These are phyloP conservation scores for Craseonycteris thonglongyai DNA, from an alignment of 2,113 vertebrate species.

Conservation along the genomic window DNA sequence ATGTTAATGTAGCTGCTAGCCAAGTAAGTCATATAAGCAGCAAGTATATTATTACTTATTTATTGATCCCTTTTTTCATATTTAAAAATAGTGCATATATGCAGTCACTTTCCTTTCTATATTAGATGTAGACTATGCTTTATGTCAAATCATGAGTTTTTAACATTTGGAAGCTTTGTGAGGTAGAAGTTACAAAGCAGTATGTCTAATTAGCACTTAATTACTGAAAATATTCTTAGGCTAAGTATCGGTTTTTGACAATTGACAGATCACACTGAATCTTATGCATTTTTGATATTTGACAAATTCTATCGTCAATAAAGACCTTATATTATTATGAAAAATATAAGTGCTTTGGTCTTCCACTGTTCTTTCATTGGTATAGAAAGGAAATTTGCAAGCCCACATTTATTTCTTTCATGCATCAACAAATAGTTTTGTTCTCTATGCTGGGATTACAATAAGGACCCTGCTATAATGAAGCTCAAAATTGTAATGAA, in stretches of 20 bases:
- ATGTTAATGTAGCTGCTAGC: not conserved
- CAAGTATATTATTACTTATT: not conserved
- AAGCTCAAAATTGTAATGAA: not conserved
- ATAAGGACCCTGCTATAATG: not conserved
- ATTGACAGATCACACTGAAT: not conserved
- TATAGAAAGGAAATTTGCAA: not conserved
- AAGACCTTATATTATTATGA: not conserved
- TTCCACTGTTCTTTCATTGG: not conserved
- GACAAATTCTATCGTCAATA: not conserved
- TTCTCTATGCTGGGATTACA: not conserved
- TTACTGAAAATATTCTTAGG: not conserved
- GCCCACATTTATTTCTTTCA: not conserved
- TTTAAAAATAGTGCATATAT: not conserved
- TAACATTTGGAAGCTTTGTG: not conserved
- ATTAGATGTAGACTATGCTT: not conserved
- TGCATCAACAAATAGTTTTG: not conserved
- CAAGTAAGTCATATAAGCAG: not conserved
- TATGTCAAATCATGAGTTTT: not conserved
- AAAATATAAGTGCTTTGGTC: not conserved
- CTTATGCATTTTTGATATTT: not conserved
- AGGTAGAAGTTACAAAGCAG: conserved; percentile 1
- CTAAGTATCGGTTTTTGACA: not conserved
- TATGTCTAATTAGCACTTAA: not conserved
- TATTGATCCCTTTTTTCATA: not conserved
- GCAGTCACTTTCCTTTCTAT: not conserved